Base-by-base conservation (phyloP, 2,113 vertebrate genomes). In the Lonchura striata region DNA sequence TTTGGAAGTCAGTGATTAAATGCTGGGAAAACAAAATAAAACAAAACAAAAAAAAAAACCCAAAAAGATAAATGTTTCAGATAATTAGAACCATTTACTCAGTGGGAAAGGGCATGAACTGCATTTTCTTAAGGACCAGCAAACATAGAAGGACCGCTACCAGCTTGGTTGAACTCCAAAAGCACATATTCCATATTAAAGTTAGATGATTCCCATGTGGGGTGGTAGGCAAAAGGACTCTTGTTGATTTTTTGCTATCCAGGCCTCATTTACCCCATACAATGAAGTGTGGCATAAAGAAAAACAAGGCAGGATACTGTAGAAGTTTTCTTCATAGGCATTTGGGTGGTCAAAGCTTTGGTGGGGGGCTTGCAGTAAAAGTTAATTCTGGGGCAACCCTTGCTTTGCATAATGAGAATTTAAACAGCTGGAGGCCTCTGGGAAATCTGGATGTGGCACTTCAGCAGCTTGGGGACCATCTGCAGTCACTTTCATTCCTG, bases 401-500 rank as follows among this genome's bases (percentile, higher is more conserved):
- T 76, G 57, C 49, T 97, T 82, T 87, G 35, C 63, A 61, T 37
- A 63, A 86, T 30, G 57, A 94, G 77, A 75, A 41, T 7, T 37
- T 61, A 18, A 89, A 47, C 90, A 92, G 89, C 60, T 72, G 91
- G 87, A 88, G 54, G 47, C 56, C 85, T 82, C 31, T 76, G 81
- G 78, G 50, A 95, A 87, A 90, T 87, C 42, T 77, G 74, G 42
- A 85, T 85, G 30, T 59, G 41, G 72, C 39, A 41, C 83, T 88
- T 61, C 53, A 86, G 83, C 77, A 92, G 83, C 53, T 82, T 71
- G 53, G 72, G 77, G 75, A 76, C 21, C 91, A 95, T 95, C 93
- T 96, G 93, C 63, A 94, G 61, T 66, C 47, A 92, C 75, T 96
- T 94, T 82, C 66, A 66, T 85, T 92, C 79, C 56, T 95, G 93